Conservation (phyloP, 2,797 vertebrate genomes). For the Thamnophis elegans region DNA sequence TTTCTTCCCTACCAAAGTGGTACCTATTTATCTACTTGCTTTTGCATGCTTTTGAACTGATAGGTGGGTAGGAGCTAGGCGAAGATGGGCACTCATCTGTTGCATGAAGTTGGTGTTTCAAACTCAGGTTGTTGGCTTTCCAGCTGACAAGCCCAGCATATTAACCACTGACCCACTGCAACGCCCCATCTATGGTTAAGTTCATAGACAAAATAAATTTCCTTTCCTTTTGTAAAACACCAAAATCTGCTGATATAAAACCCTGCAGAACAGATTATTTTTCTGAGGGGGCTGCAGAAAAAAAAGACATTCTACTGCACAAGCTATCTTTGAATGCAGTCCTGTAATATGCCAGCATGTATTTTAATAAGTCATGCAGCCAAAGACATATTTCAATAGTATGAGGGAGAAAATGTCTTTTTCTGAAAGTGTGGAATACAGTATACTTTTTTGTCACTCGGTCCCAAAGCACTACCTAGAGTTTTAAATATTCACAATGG, state of each 20-base stretch:
- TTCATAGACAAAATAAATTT: neutral
- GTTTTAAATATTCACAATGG: neutral
- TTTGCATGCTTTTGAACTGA: neutral
- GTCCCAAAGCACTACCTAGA: neutral
- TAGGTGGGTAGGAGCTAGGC: neutral
- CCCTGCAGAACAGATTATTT: neutral
- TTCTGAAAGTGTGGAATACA: neutral
- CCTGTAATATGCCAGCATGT: neutral
- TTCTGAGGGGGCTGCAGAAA: neutral
- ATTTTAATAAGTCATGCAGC: slow-evolving; percentile 21
- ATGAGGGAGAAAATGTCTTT: neutral
- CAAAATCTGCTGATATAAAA: neutral
- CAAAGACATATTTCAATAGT: neutral
- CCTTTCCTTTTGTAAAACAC: neutral
- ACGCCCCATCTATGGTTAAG: neutral
- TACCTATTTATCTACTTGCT: neutral
- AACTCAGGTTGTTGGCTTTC: neutral
- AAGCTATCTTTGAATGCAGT: neutral
- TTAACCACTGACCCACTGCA: neutral
- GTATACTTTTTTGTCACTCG: neutral
- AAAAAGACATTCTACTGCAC: neutral
- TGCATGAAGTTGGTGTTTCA: neutral
- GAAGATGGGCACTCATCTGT: neutral
- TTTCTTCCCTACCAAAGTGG: neutral
- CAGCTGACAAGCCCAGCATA: no score